These are phyloP conservation scores for Andrena trimmerana DNA, from an alignment of 2,888 invertebrate species.

Conservation along the genomic window DNA sequence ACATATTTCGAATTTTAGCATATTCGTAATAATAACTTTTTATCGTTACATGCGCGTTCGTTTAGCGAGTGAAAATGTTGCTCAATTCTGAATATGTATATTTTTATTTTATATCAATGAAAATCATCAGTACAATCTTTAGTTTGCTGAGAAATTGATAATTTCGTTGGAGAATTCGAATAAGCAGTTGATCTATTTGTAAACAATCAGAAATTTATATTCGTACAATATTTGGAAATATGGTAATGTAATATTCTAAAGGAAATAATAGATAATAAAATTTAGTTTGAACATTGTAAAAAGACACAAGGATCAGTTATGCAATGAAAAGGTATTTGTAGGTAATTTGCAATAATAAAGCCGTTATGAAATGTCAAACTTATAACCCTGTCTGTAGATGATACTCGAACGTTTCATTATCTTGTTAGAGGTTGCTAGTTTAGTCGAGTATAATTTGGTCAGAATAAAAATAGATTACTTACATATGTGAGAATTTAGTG, in stretches of 20 bases:
- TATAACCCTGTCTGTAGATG: background rate
- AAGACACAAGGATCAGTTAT: constrained; percentile 55
- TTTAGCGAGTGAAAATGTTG: constrained; percentile 1
- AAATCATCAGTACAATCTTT: background rate
- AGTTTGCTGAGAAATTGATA: constrained; percentile 12
- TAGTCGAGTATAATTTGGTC: background rate
- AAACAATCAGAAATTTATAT: constrained; percentile 26
- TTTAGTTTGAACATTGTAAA: constrained; percentile 11
- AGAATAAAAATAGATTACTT: background rate
- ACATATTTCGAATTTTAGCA: background rate
- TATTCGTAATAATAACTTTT: background rate
- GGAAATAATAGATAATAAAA: constrained; percentile 5
- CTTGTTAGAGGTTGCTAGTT: background rate
- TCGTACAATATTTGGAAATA: background rate
- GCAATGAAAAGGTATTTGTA: constrained; percentile 53
- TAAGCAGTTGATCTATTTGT: constrained; percentile 54
- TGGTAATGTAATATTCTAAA: no score
- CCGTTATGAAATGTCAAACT: constrained; percentile 48
- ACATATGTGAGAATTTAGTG: background rate
- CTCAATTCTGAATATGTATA: background rate
- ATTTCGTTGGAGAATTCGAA: constrained; percentile 15
- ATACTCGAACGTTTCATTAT: background rate
- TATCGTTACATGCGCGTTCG: background rate
- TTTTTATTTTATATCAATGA: background rate
- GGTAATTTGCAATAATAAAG: constrained; percentile 70